phyloP scores from a whole-genome alignment of 2,888 invertebrate species.

The Chrysolina americana region DNA sequence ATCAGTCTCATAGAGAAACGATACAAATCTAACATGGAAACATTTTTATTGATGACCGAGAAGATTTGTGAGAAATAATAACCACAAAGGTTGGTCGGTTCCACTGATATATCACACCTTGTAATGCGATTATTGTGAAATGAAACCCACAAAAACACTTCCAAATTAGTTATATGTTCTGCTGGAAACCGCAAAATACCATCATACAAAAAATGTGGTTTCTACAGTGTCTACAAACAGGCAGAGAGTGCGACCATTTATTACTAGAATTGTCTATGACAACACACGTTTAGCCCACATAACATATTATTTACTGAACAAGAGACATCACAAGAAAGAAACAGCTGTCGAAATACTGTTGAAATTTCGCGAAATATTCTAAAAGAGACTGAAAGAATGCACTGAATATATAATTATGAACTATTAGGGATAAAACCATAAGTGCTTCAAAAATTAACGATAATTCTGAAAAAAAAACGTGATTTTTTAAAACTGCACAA shows the following conservation, averaged over 20 bases:
- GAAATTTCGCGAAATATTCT: too few relatives aligned
- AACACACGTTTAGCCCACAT: not conserved
- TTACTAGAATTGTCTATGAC: not conserved
- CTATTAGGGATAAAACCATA: too few relatives aligned
- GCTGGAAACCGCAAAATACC: constrained; percentile 8
- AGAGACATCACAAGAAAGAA: not conserved
- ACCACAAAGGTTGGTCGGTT: constrained; percentile 29
- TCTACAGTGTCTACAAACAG: not conserved
- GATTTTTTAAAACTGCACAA: too few relatives aligned
- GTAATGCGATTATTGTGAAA: constrained; percentile 33
- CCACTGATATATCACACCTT: constrained; percentile 41
- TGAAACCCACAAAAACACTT: constrained; percentile 33
- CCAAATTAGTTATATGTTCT: constrained; percentile 34
- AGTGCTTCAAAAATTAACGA: too few relatives aligned
- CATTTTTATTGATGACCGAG: constrained; percentile 13
- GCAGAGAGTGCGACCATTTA: not conserved
- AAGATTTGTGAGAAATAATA: constrained; percentile 27
- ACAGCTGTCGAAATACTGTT: too few relatives aligned
- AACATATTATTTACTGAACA: not conserved
- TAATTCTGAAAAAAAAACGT: too few relatives aligned
- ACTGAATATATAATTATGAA: too few relatives aligned
- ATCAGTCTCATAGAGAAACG: constrained; percentile 22
- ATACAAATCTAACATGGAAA: constrained; percentile 24
- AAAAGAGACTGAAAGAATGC: too few relatives aligned
- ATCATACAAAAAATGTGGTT: not conserved